phyloP scores from a whole-genome alignment of 2,888 invertebrate genomes.

The Creontiades dilutus region DNA sequence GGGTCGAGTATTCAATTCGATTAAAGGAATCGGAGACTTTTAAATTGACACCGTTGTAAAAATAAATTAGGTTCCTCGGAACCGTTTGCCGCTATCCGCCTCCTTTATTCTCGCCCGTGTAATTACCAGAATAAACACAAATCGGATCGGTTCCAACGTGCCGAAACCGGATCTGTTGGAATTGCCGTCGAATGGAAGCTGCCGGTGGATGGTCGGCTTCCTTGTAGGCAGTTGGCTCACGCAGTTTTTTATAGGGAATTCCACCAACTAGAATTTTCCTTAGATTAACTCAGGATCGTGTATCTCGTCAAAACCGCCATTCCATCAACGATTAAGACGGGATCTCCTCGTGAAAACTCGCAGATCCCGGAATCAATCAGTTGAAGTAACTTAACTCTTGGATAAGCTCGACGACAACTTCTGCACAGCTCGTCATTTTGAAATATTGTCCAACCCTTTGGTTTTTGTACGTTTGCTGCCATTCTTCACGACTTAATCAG shows the following conservation, averaged over 20 bases:
- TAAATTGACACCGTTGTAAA: slow-evolving; percentile 67
- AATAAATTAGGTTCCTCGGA: slow-evolving; percentile 37
- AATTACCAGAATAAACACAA: slow-evolving; percentile 65
- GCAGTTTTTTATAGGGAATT: background rate
- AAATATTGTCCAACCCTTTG: no score
- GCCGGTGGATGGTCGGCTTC: background rate
- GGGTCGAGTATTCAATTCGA: slow-evolving; percentile 65
- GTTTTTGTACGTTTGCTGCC: no score
- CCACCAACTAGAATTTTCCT: background rate
- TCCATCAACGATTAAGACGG: no score
- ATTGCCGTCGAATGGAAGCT: background rate
- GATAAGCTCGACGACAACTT: no score
- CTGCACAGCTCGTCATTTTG: no score
- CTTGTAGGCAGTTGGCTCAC: background rate
- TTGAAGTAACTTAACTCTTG: no score
- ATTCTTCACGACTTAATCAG: no score
- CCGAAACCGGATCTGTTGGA: slow-evolving; percentile 44
- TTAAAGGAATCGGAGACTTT: slow-evolving; percentile 61
- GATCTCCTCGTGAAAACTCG: no score
- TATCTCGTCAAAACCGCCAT: no score
- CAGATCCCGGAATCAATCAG: no score
- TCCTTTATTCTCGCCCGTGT: slow-evolving; percentile 30
- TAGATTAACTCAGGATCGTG: no score
- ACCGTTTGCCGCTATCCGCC: background rate
- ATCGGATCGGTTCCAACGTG: slow-evolving; percentile 49